Base-by-base conservation (phyloP, 2,888 invertebrate genomes). In the Operophtera brumata region DNA sequence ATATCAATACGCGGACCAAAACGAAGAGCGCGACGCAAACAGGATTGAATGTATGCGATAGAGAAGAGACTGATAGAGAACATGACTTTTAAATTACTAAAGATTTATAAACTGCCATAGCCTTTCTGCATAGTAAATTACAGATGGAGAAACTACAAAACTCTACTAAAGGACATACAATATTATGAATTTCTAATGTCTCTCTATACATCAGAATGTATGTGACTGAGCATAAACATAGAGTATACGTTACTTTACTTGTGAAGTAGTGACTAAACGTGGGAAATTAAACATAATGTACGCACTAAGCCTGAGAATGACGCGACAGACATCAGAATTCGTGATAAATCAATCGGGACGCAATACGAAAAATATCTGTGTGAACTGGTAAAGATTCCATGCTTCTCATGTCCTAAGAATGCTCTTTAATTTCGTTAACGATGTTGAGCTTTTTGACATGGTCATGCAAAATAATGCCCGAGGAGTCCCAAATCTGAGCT, bases 281-380 rank as follows among this genome's bases (percentile, higher is more conserved):
- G 62, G 57, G 62, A 61, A 61, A 54, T 46, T 55, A 52, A 57
- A 57, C 60, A 54, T 52, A 53, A 54, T 59, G 55, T 34, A 37
- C 28, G 35, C 36, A 54, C 53, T 44, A 47, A 45, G 41, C 39
- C 42, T 40, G 52, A 35, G 48, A 42, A 51, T 47, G 54, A 54
- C 44, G 43, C n/a, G 41, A 47, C 35, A 30, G 48, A 47, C 48
- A 42, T 32, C 25, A 32, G 37, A 48, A 53, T 32, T 41, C 47
- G 34, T 20, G 20, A 42, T 48, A 41, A 47, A 44, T 48, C 12
- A 43, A 45, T 37, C 42, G 26, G 43, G 14, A 36, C 44, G 12
- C 13, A 37, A 34, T 32, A 37, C 36, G 9, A 9, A 30, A 12
- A 6, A 35, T 12, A 11, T 35, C 35, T 7, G 32, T 9, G 10